Percentiles rank a stretch among this genome's conserved stretches.
Conservation (phyloP, 2,113 vertebrate species). For the Meles meles region DNA sequence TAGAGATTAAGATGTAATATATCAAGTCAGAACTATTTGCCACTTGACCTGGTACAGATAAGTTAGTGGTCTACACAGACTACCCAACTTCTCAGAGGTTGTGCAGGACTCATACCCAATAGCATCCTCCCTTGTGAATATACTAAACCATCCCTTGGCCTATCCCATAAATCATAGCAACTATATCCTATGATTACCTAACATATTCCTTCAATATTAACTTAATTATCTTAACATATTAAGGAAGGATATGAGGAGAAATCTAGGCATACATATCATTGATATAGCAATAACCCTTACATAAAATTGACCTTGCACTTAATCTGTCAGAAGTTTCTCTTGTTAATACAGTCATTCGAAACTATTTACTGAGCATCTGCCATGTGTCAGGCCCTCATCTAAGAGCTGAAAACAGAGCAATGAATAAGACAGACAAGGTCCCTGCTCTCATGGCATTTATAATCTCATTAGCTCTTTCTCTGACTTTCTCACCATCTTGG, state of each 20-base stretch:
- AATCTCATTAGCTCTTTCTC: neutral
- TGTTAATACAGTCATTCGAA: neutral
- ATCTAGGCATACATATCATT: neutral
- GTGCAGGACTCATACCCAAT: neutral
- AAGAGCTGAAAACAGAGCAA: neutral
- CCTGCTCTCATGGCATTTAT: neutral
- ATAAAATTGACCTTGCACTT: neutral
- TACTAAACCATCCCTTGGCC: neutral
- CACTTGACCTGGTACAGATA: neutral
- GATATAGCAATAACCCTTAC: neutral
- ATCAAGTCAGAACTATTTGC: neutral
- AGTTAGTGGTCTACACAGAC: neutral
- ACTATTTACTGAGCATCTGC: neutral
- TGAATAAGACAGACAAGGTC: conserved; percentile 8
- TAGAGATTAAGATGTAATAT: neutral
- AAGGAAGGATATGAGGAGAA: neutral
- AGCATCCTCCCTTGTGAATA: neutral
- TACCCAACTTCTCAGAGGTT: neutral
- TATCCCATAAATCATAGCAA: neutral
- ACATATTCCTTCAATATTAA: neutral
- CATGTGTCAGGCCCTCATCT: neutral
- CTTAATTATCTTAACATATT: conserved; percentile 15
- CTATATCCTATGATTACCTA: neutral
- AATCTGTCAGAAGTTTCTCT: neutral
- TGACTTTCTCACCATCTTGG: neutral